Percentiles rank a stretch among this genome's conserved stretches.
These are phyloP conservation scores for Oxycera nigricornis DNA, from an alignment of 2,888 invertebrate genomes.

Conservation along the genomic window DNA sequence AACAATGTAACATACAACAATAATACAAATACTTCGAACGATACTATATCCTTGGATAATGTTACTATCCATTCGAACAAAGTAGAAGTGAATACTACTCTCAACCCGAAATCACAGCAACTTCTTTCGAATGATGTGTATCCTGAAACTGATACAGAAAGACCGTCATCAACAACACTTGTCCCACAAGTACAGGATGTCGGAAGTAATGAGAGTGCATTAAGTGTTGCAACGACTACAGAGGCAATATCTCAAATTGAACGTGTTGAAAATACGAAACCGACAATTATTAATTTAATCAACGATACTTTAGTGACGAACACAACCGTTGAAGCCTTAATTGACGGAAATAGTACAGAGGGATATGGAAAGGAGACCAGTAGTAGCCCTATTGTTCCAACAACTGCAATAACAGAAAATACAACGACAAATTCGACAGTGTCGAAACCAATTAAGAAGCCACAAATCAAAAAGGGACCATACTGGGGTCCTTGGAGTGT, in stretches of 20 bases:
- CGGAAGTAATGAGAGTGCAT: slow-evolving; percentile 7
- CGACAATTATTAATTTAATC: slow-evolving; percentile 43
- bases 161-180: slow-evolving; percentile 48
- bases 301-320: background rate
- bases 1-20: background rate
- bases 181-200: background rate
- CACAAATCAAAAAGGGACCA: slow-evolving; percentile 53
- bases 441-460: slow-evolving; percentile 49
- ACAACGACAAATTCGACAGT: slow-evolving; percentile 16
- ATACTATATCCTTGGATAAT: background rate
- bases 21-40: background rate
- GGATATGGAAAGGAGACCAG: background rate
- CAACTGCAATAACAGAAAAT: slow-evolving; percentile 16
- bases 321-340: background rate
- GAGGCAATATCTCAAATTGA: slow-evolving; percentile 9
- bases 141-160: slow-evolving; percentile 51
- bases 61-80: background rate
- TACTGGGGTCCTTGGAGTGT: slow-evolving; percentile 84
- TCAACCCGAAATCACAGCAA: slow-evolving; percentile 46
- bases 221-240: slow-evolving; percentile 37
- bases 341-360: background rate
- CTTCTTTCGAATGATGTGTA: slow-evolving; percentile 56
- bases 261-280: slow-evolving; percentile 39
- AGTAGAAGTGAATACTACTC: background rate
- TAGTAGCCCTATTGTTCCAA: background rate